Conservation (phyloP, 92 coral and sea anemone genomes). For the Galaxea fascicularis region DNA sequence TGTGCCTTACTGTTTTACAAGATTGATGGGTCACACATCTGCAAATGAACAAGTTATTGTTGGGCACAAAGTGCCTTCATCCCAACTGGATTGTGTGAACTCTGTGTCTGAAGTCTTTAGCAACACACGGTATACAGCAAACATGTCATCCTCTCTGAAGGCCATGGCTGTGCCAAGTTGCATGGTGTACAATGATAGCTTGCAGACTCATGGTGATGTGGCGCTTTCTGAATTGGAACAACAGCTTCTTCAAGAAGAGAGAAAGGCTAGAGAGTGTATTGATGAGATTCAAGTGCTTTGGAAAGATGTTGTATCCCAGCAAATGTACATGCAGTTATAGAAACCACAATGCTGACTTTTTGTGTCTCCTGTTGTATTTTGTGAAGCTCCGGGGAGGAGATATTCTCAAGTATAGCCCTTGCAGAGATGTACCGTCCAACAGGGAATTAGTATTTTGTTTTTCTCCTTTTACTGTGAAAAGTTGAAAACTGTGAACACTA, state of each 20-base stretch:
- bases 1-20: constrained; percentile 87
- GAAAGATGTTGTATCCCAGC: constrained; percentile 69
- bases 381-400: neutral
- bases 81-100: constrained; percentile 63
- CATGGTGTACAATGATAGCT: constrained; percentile 14
- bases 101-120: constrained; percentile 68
- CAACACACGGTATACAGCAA: constrained; percentile 68
- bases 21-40: constrained; percentile 84
- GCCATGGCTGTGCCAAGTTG: constrained; percentile 72
- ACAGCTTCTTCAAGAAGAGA: constrained; percentile 73
- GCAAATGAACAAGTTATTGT: constrained; percentile 88
- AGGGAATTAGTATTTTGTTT: no score
- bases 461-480: no score
- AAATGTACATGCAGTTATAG: neutral
- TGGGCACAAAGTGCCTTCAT: constrained; percentile 81
- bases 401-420: neutral
- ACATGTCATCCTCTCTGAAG: constrained; percentile 70
- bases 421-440: neutral
- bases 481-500: no score
- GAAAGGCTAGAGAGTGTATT: constrained; percentile 73
- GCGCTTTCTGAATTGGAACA: constrained; percentile 62
- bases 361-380: neutral
- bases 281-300: constrained; percentile 85
- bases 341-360: neutral
- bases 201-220: neutral